phyloP scores from a whole-genome alignment of 2,888 invertebrate species.

The Charanyca ferruginea region DNA sequence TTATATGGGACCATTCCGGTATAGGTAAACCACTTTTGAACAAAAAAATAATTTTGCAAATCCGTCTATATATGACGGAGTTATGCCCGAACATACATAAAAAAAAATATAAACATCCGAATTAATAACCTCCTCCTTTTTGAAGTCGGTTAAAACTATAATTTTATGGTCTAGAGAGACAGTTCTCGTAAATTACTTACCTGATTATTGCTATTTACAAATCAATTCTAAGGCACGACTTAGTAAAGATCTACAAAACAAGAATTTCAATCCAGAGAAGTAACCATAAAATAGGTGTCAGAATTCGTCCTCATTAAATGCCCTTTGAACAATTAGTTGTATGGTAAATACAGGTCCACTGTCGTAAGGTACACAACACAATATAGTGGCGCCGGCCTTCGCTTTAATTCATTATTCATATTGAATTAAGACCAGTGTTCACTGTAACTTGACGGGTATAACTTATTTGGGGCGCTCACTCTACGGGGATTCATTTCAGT shows the following conservation, averaged over 20 bases:
- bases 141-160: background rate
- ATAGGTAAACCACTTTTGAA: too few relatives aligned
- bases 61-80: too few relatives aligned
- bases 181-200: constrained; percentile 15
- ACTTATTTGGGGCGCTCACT: constrained; percentile 51
- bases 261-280: constrained; percentile 4
- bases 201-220: constrained; percentile 23
- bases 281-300: background rate
- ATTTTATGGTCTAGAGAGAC: background rate
- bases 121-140: too few relatives aligned
- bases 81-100: too few relatives aligned
- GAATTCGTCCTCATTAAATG: constrained; percentile 29
- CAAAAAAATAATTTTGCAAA: too few relatives aligned
- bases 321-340: constrained; percentile 33
- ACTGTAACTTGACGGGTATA: constrained; percentile 49
- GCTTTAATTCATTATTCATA: constrained; percentile 70
- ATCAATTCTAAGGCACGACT: background rate
- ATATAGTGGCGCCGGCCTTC: constrained; percentile 53
- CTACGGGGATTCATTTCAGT: constrained; percentile 48
- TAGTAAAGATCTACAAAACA: background rate
- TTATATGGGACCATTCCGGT: too few relatives aligned
- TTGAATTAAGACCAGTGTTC: constrained; percentile 63
- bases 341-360: constrained; percentile 38
- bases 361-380: constrained; percentile 40
- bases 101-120: too few relatives aligned